A percentile compares a stretch with the other conserved stretches of the same genome.
Evolutionary conservation across 2,113 vertebrate species (phyloP).

Genomic region (Nothocercus julius): DNA sequence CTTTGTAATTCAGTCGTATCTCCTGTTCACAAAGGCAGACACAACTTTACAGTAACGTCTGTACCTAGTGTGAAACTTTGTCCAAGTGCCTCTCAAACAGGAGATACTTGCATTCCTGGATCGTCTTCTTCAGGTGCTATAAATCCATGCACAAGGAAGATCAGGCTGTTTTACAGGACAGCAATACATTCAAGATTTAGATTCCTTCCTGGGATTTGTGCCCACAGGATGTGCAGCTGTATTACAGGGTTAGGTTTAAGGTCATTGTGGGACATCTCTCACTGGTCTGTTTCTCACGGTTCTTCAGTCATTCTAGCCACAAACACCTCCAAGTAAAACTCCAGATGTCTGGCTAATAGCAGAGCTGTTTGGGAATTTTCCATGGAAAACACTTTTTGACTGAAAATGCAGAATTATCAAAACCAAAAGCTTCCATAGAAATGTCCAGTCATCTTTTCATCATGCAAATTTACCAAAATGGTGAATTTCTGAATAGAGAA

Average conservation of each 20-base stretch:
- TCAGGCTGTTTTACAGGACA: background rate
- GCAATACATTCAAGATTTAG: background rate
- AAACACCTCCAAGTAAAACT: background rate
- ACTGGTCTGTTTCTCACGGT: constrained; percentile 10
- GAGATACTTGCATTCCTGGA: background rate
- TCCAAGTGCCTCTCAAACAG: background rate
- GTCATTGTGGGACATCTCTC: background rate
- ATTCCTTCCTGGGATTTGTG: background rate
- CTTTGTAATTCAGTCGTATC: background rate
- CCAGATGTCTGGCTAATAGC: constrained; percentile 22
- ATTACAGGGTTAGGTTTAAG: background rate
- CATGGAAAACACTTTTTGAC: background rate
- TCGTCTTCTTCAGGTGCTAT: background rate
- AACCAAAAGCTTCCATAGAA: background rate
- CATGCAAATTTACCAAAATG: background rate
- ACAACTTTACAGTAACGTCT: background rate
- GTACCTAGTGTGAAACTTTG: background rate
- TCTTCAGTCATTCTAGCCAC: background rate
- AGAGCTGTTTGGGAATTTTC: constrained; percentile 39
- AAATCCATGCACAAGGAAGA: background rate
- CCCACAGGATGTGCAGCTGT: constrained; percentile 23
- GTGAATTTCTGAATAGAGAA: background rate
- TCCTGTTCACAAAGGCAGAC: background rate
- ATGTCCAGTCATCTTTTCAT: background rate
- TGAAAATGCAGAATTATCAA: background rate